Percentiles rank a stretch among this genome's conserved stretches.
Evolutionary conservation across 2,888 invertebrate species (phyloP).

Genomic region (Ectemnius lituratus): DNA sequence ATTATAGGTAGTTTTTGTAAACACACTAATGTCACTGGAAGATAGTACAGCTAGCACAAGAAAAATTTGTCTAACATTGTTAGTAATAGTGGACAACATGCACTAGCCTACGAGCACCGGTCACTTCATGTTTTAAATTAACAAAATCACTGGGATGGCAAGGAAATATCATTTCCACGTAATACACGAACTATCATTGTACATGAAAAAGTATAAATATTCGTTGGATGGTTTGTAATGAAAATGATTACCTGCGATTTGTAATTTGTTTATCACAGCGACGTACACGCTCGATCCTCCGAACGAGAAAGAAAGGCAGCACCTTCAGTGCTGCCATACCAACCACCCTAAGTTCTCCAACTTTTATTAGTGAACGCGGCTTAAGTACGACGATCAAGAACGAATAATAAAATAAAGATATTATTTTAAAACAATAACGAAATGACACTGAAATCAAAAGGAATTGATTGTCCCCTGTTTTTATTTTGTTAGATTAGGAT

Average conservation of each 20-base stretch:
- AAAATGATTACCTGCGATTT: conserved; percentile 75
- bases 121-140: conserved; percentile 11
- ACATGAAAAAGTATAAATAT: conserved; percentile 2
- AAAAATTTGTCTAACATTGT: too few relatives aligned
- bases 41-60: too few relatives aligned
- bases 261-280: conserved; percentile 68
- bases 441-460: not conserved
- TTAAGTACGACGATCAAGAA: not conserved
- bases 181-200: not conserved
- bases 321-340: conserved; percentile 37
- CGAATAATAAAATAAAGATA: too few relatives aligned
- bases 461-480: too few relatives aligned
- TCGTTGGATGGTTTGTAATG: conserved; percentile 33
- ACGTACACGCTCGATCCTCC: conserved; percentile 64
- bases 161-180: conserved; percentile 43
- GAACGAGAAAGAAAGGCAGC: conserved; percentile 62
- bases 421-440: not conserved
- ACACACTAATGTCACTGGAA: not conserved
- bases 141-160: not conserved
- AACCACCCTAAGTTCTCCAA: conserved; percentile 1
- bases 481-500: too few relatives aligned
- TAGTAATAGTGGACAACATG: not conserved
- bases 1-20: not conserved
- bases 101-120: conserved; percentile 6
- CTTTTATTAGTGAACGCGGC: not conserved